Percentiles rank a stretch among this genome's conserved stretches.
These are phyloP conservation scores for Pan paniscus DNA, from an alignment of 2,113 vertebrate species.

Conservation along the genomic window DNA sequence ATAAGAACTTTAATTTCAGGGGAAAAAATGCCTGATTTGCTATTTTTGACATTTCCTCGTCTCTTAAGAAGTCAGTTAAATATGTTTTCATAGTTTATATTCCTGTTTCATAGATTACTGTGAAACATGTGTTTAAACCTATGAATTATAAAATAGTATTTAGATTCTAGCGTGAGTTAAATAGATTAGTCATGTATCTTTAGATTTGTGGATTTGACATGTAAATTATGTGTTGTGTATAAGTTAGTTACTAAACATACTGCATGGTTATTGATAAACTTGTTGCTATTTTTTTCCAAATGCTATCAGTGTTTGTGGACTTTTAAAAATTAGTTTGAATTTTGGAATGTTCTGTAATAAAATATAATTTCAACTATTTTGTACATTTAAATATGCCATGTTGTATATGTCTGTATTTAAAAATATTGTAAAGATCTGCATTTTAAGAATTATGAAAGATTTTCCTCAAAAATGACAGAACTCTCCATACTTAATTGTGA, in stretches of 20 bases:
- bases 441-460: conserved; percentile 49
- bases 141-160: conserved; percentile 3
- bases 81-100: not conserved
- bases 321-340: conserved; percentile 50
- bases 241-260: not conserved
- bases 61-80: not conserved
- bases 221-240: not conserved
- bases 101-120: conserved; percentile 24
- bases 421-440: conserved; percentile 52
- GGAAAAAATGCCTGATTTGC: not conserved
- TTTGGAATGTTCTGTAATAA: conserved; percentile 51
- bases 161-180: conserved; percentile 40
- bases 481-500: conserved; percentile 12
- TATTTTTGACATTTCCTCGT: not conserved
- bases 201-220: conserved; percentile 27
- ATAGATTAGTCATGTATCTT: not conserved
- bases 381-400: not conserved
- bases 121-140: conserved; percentile 18
- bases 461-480: conserved; percentile 34
- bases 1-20: conserved; percentile 15
- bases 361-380: conserved; percentile 53
- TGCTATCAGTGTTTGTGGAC: conserved; percentile 31
- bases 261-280: conserved; percentile 42
- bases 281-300: not conserved
- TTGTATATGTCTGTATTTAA: not conserved